Conservation (phyloP, 1,140 invertebrate genomes). For the Bombus ignitus region DNA sequence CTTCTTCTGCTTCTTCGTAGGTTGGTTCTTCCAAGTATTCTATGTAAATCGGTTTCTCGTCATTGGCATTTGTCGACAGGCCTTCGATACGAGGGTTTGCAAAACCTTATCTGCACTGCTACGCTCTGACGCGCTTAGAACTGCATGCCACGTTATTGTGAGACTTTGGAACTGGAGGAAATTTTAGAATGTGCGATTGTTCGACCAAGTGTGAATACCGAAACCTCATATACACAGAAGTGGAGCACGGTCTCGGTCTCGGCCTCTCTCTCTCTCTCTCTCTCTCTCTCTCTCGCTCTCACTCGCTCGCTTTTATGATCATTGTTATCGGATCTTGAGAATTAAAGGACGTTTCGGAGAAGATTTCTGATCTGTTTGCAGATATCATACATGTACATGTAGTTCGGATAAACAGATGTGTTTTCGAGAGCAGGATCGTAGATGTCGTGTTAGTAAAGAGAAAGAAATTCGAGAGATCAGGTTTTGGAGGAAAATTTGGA, state of each 20-base stretch:
- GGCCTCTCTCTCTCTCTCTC: background rate
- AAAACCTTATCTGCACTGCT: background rate
- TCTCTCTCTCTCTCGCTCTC: background rate
- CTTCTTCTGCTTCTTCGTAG: background rate
- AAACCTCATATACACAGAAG: background rate
- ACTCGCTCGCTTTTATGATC: background rate
- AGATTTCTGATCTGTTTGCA: background rate
- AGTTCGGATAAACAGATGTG: background rate
- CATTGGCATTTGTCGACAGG: background rate
- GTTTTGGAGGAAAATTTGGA: too few species aligned
- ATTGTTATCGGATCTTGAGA: background rate
- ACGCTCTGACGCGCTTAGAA: background rate
- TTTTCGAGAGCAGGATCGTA: background rate
- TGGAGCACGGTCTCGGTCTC: background rate
- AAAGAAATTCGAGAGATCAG: background rate
- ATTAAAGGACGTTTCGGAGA: background rate
- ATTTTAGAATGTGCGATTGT: constrained; percentile 21
- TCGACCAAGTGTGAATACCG: constrained; percentile 12
- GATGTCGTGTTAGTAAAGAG: background rate
- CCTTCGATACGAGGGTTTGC: background rate
- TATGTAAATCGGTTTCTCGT: too few species aligned
- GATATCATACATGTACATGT: background rate
- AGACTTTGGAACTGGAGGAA: background rate
- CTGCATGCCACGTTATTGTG: background rate
- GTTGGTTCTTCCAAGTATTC: background rate